Evolutionary conservation across 2,113 vertebrate genomes (phyloP), one percentile per base, ranked within the genome.

Genomic region (Aleadryas rufinucha): DNA sequence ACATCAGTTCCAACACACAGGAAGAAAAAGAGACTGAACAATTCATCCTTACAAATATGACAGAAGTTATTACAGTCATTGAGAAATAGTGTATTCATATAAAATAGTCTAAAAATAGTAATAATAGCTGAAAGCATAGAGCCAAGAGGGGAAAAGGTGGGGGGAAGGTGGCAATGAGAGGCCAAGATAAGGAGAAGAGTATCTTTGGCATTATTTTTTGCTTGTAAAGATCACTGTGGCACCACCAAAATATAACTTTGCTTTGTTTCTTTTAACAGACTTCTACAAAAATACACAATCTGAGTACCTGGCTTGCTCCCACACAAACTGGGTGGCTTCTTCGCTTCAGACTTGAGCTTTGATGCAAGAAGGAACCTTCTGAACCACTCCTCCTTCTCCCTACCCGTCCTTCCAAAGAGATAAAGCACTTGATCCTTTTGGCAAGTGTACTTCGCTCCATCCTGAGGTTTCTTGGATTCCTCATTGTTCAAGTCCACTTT

Each of bases 361-460:
- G 99, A 99, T 12, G 98, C 99, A 1, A 99, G 93, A 84, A 99
- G 97, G 90, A 99, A 99, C 92, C 98, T 98, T 57, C 98, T 97
- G 97, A 99, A 99, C 99, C 99, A 99, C 63, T 99, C 99, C 84
- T 99, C 99, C 94, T 99, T 99, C 90, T 99, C 99, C 69, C 99
- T 97, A 19, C 99, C 99, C 0, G 99, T 99, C 97, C 99, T 99
- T 64, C 99, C 99, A 89, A 99, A 99, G 90, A 99, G 98, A 97
- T 99, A 99, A 74, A 99, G 98, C 59, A 98, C 99, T 95, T 98
- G 98, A 95, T 99, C 99, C 94, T 98, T 97, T 60, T 96, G 98
- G 65, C 89, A 91, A 21, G 35, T 12, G 54, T 76, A 53, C 71
- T 97, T 98, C 1, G 70, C 56, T 95, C 98, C 96, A 96, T 98